Evolutionary conservation across 92 coral and sea anemone species (phyloP), one percentile per base, ranked within the genome.

Genomic region (Phenganax subtilis): DNA sequence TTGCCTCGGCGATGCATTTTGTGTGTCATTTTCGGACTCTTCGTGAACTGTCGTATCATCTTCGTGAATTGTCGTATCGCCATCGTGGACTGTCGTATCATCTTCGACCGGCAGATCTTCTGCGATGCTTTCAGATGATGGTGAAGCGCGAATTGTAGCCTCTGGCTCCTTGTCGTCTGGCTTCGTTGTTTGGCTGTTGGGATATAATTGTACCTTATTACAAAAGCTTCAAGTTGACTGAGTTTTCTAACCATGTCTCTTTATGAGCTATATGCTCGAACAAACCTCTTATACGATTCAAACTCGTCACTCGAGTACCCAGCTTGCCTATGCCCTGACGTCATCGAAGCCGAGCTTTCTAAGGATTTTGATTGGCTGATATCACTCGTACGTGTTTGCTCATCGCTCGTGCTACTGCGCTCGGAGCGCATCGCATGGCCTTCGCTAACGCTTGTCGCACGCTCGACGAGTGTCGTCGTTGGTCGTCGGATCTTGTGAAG

Each of bases 261-360:
- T 92, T 92, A 89, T 66, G 64, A 82, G 20, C 85, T 82, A 65
- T 76, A 71, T 56, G 91, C 93, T 15, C 15, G 84, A 52, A 62
- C 80, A 7, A 89, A 85, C 75, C 86, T 91, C 54, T 84, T 80
- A 5, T 89, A 87, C 4, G 93, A 86, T 10, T 96, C 96, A 81
- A 89, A 87, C 76, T 92, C 97, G 54, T 92, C 97, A 81, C 96
- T 92, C 0, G 93, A 89, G 80, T 87, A 92, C 7, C 90, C 90
- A 31, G 81, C 88, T 30, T 88, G 88, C 15, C 85, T 86, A 30
- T 88, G 85, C 47, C 83, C 84, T 58, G 87, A 65, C 76, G 83
- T 87, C 51, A 88, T 71, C 14, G 85, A 83, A 9, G 96, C 81
- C 55, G 69, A 81, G 54, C 81, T 81, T 56, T 87, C 93, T 54